Evolutionary conservation across 2,888 invertebrate species (phyloP).

Genomic region (Nowickia ferox): DNA sequence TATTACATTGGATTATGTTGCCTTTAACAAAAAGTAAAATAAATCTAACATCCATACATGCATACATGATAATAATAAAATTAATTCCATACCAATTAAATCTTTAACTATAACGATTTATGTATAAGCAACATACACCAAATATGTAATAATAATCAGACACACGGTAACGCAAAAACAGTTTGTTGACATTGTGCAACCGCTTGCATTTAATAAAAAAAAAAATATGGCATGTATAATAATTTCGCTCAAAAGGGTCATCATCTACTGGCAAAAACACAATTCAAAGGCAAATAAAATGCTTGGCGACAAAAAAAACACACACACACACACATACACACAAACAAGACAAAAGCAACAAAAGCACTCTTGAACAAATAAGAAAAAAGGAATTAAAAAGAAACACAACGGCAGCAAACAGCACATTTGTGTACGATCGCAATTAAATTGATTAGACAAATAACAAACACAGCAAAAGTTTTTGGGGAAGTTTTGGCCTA

Average conservation of each 20-base stretch:
- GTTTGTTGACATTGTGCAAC: no score
- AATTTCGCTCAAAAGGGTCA: background rate
- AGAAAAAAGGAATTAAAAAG: slow-evolving; percentile 8
- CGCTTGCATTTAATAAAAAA: no score
- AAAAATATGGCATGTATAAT: background rate
- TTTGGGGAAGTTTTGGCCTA: slow-evolving; percentile 53
- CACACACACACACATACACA: slow-evolving; percentile 2
- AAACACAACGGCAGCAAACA: slow-evolving; percentile 18
- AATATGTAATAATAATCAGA: no score
- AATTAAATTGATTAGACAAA: slow-evolving; percentile 58
- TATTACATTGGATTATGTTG: no score
- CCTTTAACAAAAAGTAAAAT: no score
- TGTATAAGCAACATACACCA: no score
- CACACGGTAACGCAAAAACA: no score
- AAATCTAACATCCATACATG: no score
- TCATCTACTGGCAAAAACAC: slow-evolving; percentile 13
- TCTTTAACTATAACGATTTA: no score
- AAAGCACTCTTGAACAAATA: slow-evolving; percentile 10
- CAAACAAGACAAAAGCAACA: slow-evolving; percentile 6
- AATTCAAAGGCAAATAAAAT: slow-evolving; percentile 43
- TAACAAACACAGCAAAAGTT: slow-evolving; percentile 31
- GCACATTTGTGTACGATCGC: slow-evolving; percentile 41
- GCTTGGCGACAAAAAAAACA: slow-evolving; percentile 51
- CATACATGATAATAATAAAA: no score
- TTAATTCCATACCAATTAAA: no score